Percentiles rank a stretch among this genome's conserved stretches.
Evolutionary conservation across 2,797 vertebrate species (phyloP).

Genomic region (Takifugu rubripes): DNA sequence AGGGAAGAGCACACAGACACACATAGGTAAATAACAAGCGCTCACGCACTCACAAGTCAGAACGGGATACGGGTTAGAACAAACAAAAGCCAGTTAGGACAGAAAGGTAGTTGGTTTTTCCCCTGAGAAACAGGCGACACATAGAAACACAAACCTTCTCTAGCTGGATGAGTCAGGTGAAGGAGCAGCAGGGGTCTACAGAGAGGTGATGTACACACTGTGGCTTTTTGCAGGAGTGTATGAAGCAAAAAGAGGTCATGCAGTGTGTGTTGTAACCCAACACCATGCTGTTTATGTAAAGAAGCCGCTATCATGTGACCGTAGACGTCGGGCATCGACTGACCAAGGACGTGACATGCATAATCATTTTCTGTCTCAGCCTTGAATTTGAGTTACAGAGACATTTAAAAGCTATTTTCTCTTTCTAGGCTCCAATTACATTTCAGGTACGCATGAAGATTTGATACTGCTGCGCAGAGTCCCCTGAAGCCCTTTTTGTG

Average conservation of each 20-base stretch:
- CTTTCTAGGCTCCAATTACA: slow-evolving; percentile 12
- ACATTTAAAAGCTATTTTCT: slow-evolving; percentile 21
- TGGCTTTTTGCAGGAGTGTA: slow-evolving; percentile 12
- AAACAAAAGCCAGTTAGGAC: slow-evolving; percentile 32
- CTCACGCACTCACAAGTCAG: slow-evolving; percentile 13
- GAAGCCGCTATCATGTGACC: slow-evolving; percentile 23
- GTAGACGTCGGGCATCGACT: slow-evolving; percentile 21
- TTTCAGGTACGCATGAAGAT: slow-evolving; percentile 15
- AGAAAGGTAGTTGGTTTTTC: slow-evolving; percentile 9
- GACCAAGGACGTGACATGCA: slow-evolving; percentile 6
- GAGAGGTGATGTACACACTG: slow-evolving; percentile 25
- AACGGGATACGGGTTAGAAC: slow-evolving; percentile 30
- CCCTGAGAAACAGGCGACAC: slow-evolving; percentile 4
- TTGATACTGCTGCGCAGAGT: neutral
- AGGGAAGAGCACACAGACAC: slow-evolving; percentile 43
- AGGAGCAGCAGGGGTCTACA: slow-evolving; percentile 17
- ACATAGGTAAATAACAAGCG: slow-evolving; percentile 44
- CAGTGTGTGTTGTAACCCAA: slow-evolving; percentile 21
- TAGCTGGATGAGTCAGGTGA: slow-evolving; percentile 35
- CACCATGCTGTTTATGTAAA: slow-evolving; percentile 27
- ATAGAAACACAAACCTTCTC: slow-evolving; percentile 21
- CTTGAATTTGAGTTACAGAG: slow-evolving; percentile 5
- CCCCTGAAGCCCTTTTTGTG: neutral
- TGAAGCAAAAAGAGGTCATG: slow-evolving; percentile 23
- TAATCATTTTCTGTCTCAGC: slow-evolving; percentile 5